A percentile compares a stretch with the other conserved stretches of the same genome.
Evolutionary conservation across 2,888 invertebrate species (phyloP).

Genomic region (Patella pellucida): DNA sequence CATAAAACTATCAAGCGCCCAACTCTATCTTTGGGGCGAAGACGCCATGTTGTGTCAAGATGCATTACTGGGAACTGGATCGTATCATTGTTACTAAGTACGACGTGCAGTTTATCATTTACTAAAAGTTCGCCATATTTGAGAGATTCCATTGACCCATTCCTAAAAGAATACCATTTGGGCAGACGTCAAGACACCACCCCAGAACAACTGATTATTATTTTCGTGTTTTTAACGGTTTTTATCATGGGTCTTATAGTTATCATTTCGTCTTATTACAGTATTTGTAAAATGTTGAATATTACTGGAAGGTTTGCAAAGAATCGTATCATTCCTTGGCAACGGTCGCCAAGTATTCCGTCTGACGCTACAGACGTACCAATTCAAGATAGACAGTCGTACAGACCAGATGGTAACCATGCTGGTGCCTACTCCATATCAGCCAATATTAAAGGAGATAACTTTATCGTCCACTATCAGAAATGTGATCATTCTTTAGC

Average conservation of each 20-base stretch:
- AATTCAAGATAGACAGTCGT: constrained; percentile 19
- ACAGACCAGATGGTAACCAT: constrained; percentile 24
- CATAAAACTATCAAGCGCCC: constrained; percentile 53
- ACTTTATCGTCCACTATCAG: constrained; percentile 59
- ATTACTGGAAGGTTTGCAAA: constrained; percentile 46
- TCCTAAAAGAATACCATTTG: constrained; percentile 25
- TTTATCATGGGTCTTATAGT: constrained; percentile 46
- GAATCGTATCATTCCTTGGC: constrained; percentile 51
- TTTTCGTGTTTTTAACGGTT: constrained; percentile 43
- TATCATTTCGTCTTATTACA: constrained; percentile 53
- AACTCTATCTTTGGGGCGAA: constrained; percentile 43
- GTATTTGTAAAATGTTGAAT: constrained; percentile 54
- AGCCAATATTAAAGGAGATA: constrained; percentile 34
- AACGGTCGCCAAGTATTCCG: constrained; percentile 42
- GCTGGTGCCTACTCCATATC: constrained; percentile 38
- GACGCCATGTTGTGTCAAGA: constrained; percentile 57
- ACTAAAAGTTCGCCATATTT: constrained; percentile 39
- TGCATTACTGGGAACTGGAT: constrained; percentile 58
- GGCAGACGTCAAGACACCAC: constrained; percentile 5
- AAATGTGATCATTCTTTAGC: constrained; percentile 48
- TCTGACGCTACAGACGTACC: constrained; percentile 42
- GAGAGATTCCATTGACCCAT: constrained; percentile 50
- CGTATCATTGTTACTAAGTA: constrained; percentile 49
- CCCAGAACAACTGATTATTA: constrained; percentile 42
- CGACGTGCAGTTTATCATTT: constrained; percentile 51